Conservation (phyloP, 2,113 vertebrate species). For the Phalacrocorax brasilianus region DNA sequence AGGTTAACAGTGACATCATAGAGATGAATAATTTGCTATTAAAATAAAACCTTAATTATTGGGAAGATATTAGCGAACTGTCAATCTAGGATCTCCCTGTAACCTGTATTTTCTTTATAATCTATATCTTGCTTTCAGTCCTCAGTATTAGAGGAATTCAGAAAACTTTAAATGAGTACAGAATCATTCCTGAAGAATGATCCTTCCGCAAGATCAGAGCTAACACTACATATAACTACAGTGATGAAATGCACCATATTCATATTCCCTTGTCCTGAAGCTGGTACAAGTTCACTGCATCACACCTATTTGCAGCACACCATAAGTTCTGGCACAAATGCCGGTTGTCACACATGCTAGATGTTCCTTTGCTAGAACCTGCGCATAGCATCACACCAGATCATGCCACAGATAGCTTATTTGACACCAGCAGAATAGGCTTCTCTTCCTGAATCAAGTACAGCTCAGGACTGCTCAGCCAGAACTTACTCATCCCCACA, state of each 20-base stretch:
- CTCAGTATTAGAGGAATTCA: not conserved
- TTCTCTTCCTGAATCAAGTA: not conserved
- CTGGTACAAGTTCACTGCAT: not conserved
- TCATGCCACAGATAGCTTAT: not conserved
- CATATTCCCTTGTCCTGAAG: not conserved
- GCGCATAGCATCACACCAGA: not conserved
- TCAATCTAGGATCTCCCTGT: not conserved
- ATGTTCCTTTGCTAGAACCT: not conserved
- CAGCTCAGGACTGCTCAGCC: not conserved
- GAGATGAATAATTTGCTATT: not conserved
- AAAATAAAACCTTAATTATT: not conserved
- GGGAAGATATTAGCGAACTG: not conserved
- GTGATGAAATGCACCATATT: not conserved
- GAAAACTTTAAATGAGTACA: not conserved
- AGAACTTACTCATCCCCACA: not conserved
- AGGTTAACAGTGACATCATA: not conserved
- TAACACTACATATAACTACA: not conserved
- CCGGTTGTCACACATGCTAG: not conserved
- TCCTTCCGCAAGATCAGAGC: not conserved
- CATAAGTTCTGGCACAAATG: not conserved
- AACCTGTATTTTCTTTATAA: not conserved
- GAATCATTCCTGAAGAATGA: not conserved
- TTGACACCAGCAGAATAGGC: rapidly evolving
- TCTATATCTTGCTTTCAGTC: not conserved
- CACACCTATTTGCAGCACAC: not conserved